These are phyloP conservation scores for Trichogramma dendrolimi DNA, from an alignment of 2,888 invertebrate species.

Conservation along the genomic window DNA sequence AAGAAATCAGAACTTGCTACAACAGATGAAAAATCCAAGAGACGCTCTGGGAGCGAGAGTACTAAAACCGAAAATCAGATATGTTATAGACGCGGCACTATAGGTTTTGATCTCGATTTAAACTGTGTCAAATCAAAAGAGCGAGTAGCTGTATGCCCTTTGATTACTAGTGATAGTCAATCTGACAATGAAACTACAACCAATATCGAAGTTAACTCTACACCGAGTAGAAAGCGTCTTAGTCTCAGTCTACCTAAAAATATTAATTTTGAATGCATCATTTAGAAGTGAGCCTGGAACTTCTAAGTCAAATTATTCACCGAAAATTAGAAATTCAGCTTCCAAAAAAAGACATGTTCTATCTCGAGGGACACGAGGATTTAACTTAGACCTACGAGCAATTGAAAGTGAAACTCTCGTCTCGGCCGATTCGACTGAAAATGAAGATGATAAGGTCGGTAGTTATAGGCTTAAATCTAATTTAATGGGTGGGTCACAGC, in stretches of 20 bases:
- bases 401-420: constrained; percentile 11
- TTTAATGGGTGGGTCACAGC: background rate
- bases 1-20: background rate
- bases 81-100: constrained; percentile 9
- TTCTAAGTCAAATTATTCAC: too few species aligned
- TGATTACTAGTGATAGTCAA: constrained; percentile 15
- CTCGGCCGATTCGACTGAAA: constrained; percentile 12
- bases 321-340: too few species aligned
- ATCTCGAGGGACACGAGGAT: constrained; percentile 10
- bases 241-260: constrained; percentile 14
- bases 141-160: background rate
- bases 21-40: background rate
- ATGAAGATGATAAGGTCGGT: constrained; percentile 19
- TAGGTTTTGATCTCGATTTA: background rate
- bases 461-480: constrained; percentile 5
- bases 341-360: background rate
- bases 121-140: constrained; percentile 8
- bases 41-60: background rate
- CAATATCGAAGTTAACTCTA: background rate
- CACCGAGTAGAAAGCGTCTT: constrained; percentile 17
- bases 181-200: constrained; percentile 6
- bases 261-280: background rate
- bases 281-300: too few species aligned
- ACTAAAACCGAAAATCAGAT: constrained; percentile 3
- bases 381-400: constrained; percentile 15